Base-by-base conservation (phyloP, 2,797 vertebrate species). In the Onychomys leucogaster region DNA sequence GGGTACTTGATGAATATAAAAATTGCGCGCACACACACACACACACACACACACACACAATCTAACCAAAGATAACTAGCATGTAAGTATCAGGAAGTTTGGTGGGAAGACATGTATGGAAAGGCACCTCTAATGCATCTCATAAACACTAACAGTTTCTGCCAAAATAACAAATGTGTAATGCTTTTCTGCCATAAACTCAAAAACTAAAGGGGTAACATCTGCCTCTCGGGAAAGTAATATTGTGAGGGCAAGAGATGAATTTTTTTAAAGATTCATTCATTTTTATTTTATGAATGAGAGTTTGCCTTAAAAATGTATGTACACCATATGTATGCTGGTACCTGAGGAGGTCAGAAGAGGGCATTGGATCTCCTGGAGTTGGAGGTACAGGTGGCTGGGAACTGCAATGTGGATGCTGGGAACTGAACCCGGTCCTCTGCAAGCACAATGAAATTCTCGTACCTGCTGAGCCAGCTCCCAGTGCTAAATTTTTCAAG, bases 401-500 rank as follows among this genome's bases (percentile, higher is more conserved):
- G n/a, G 67, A 57, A 41, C 8, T 23, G 16, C 46, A 19, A 2
- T 32, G 14, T 57, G 49, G n/a, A 1, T 73, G 67, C 49, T 73
- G 25, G 23, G 49, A 55, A 65, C 2, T 19, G 46, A 71, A 37
- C 65, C 34, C 32, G 13, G 34, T 52, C 67, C 34, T 71, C 16
- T 57, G 34, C 8, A 29, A 37, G 12, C n/a, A n/a, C 12, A 59
- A 55, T 59, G n/a, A 80, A 41, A 7, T 41, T 6, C 23, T 41
- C 55, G 32, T 27, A 8, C 25, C n/a, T 3, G 9, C 9, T 88
- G 13, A 88, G 25, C 37, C 67, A 57, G 49, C 27, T 57, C 85
- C 49, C 57, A 49, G 77, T 19, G 9, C 32, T 63, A 88, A 27
- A 61, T 59, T 32, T 95, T 97, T 84, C 13, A 75, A 89, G 23